Evolutionary conservation across 2,888 invertebrate species (phyloP).

Genomic region (Nematopogon swammerdamellus): DNA sequence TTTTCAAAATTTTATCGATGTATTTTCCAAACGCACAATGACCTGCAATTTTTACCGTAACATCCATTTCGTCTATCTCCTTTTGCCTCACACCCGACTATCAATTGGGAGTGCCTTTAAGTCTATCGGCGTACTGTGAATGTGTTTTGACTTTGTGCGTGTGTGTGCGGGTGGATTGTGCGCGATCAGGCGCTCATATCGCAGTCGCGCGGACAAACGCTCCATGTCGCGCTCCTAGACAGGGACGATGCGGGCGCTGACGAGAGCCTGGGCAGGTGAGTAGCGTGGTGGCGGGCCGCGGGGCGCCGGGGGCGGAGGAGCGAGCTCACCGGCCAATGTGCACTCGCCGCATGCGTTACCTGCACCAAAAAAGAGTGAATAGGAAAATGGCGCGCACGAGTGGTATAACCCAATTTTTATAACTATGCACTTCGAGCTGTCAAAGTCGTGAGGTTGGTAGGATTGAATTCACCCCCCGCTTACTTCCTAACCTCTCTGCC

Average conservation of each 20-base stretch:
- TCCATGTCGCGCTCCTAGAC: slow-evolving; percentile 79
- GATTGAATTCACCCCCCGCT: too few relatives aligned
- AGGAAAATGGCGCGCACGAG: too few relatives aligned
- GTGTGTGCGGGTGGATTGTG: slow-evolving; percentile 35
- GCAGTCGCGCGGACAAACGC: slow-evolving; percentile 67
- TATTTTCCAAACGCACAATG: slow-evolving; percentile 2
- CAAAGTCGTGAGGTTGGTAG: too few relatives aligned
- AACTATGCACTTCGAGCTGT: too few relatives aligned
- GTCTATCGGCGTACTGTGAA: slow-evolving; percentile 20
- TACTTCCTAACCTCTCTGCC: too few relatives aligned
- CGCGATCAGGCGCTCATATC: slow-evolving; percentile 54
- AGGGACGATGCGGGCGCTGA: slow-evolving; percentile 83
- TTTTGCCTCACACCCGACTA: not conserved
- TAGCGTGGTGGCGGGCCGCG: slow-evolving; percentile 15
- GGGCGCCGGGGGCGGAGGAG: slow-evolving; percentile 9
- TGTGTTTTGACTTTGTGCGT: slow-evolving; percentile 50
- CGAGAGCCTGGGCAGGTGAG: slow-evolving; percentile 86
- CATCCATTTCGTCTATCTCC: not conserved
- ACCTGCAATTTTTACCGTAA: not conserved
- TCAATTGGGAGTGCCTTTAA: not conserved
- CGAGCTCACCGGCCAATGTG: too few relatives aligned
- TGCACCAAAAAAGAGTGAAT: too few relatives aligned
- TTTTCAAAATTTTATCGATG: slow-evolving; percentile 2
- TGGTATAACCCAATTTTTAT: too few relatives aligned
- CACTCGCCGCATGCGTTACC: too few relatives aligned